Conservation (phyloP, 2,113 vertebrate species). For the Antennarius striatus region DNA sequence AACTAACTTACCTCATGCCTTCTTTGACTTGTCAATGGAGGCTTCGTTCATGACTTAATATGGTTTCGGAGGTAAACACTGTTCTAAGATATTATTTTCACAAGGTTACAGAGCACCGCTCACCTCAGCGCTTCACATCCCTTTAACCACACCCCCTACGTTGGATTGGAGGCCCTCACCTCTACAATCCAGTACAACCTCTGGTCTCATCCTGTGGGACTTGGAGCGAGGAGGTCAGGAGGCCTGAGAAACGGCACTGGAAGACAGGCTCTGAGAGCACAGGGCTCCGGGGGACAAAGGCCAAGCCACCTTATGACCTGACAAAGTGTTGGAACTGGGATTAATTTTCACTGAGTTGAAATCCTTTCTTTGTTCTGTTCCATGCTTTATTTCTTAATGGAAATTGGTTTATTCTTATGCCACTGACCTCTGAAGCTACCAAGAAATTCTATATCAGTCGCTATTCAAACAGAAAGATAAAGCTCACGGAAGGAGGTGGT, state of each 20-base stretch:
- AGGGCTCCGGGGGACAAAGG: conserved; percentile 42
- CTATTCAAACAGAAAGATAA: conserved; percentile 14
- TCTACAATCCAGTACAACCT: conserved; percentile 49
- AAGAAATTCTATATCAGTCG: conserved; percentile 17
- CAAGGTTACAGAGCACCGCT: conserved; percentile 44
- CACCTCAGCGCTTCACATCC: conserved; percentile 43
- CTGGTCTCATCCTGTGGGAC: conserved; percentile 56
- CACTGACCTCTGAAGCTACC: conserved; percentile 28
- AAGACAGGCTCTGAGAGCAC: conserved; percentile 56
- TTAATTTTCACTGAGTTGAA: conserved; percentile 35
- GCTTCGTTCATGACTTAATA: conserved; percentile 55
- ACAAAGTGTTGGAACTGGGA: conserved; percentile 39
- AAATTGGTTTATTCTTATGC: conserved; percentile 23
- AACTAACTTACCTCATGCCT: conserved; percentile 60
- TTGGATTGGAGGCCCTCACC: conserved; percentile 25
- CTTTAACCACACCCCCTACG: conserved; percentile 35
- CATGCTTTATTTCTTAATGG: conserved; percentile 12
- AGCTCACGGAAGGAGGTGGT: conserved; percentile 28
- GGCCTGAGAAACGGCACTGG: conserved; percentile 49
- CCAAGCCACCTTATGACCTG: conserved; percentile 31
- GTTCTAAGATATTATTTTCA: conserved; percentile 62
- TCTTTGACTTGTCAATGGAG: conserved; percentile 51
- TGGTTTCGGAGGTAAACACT: conserved; percentile 51
- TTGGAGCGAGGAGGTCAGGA: conserved; percentile 39
- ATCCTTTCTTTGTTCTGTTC: conserved; percentile 19